phyloP scores from a whole-genome alignment of 30 jellyfish, hydroid and myxozoan species.

The Sanderia malayensis region DNA sequence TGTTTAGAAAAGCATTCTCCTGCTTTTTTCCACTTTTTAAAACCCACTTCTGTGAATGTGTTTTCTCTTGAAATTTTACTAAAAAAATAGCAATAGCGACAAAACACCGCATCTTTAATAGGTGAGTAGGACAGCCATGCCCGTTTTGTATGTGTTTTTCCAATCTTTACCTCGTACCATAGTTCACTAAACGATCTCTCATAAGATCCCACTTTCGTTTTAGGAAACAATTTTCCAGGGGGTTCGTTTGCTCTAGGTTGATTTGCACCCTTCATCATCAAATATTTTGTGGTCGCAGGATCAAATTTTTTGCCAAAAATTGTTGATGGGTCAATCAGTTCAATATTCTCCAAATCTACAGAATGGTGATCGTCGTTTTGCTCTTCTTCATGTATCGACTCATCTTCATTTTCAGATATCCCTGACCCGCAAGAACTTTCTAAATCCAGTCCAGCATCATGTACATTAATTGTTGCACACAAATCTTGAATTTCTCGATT shows the following conservation, averaged over 20 bases:
- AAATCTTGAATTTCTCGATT: too few relatives aligned
- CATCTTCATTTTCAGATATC: too few relatives aligned
- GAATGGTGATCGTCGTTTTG: too few relatives aligned
- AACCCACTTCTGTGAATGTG: background rate
- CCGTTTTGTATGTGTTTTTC: conserved; percentile 10
- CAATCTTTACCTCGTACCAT: conserved; percentile 22
- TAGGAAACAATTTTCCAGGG: conserved; percentile 16
- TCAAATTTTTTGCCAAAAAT: conserved; percentile 9
- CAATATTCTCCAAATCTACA: too few relatives aligned
- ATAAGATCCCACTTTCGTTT: conserved; percentile 6
- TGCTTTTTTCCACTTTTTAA: background rate
- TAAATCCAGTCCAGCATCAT: too few relatives aligned
- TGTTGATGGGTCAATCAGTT: conserved; percentile 30
- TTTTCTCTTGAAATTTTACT: background rate
- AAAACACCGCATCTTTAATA: conserved; percentile 28
- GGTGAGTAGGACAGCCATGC: conserved; percentile 32
- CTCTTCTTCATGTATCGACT: too few relatives aligned
- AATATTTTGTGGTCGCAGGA: conserved; percentile 1
- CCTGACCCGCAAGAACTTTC: too few relatives aligned
- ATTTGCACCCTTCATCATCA: conserved; percentile 32
- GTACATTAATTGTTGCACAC: too few relatives aligned
- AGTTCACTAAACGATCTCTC: conserved; percentile 24
- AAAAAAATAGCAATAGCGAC: conserved; percentile 14
- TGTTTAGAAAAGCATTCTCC: conserved; percentile 1
- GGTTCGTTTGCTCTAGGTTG: conserved; percentile 21